Conservation (phyloP, 2,797 vertebrate species). For the Serranus cabrilla region DNA sequence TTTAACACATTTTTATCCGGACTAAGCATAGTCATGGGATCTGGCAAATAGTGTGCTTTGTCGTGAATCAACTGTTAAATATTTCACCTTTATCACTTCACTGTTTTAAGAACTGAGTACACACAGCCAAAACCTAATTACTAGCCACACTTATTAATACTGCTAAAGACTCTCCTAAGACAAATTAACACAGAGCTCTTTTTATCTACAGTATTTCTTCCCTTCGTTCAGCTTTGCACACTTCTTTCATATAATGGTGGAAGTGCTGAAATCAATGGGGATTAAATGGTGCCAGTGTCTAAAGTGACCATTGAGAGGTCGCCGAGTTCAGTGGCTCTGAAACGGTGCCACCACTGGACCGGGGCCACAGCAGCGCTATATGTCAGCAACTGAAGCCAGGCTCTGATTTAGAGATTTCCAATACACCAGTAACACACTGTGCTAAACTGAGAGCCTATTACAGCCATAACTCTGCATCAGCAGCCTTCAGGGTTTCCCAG, state of each 20-base stretch:
- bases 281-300: conserved; percentile 51
- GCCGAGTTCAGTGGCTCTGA: conserved; percentile 30
- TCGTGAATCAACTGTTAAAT: not conserved
- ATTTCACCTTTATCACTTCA: not conserved
- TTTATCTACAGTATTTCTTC: conserved; percentile 26
- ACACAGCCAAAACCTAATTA: conserved; percentile 15
- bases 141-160: conserved; percentile 27
- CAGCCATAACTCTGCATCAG: conserved; percentile 50
- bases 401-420: conserved; percentile 65
- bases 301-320: conserved; percentile 31
- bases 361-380: conserved; percentile 27
- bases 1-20: no score
- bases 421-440: conserved; percentile 44
- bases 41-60: not conserved
- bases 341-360: conserved; percentile 40
- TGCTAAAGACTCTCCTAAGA: conserved; percentile 21
- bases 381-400: conserved; percentile 46
- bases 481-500: conserved; percentile 18
- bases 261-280: conserved; percentile 47
- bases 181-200: conserved; percentile 15
- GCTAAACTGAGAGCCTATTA: conserved; percentile 20
- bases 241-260: conserved; percentile 30
- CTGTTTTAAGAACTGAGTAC: not conserved
- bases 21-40: not conserved
- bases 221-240: not conserved